Conservation (phyloP, 2,113 vertebrate species). For the Catharus fuscescens region DNA sequence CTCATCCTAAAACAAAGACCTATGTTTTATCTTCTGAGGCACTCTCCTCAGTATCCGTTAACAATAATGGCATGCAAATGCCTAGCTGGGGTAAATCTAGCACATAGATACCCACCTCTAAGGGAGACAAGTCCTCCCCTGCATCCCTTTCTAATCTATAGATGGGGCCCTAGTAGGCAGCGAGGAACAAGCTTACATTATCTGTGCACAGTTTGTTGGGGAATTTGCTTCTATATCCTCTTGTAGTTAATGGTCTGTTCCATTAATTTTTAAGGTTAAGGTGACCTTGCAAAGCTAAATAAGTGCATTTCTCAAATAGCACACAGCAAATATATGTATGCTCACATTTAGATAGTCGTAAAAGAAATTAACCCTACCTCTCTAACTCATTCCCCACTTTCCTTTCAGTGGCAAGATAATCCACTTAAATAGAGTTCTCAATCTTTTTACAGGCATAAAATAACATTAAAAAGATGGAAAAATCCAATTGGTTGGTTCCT, state of each 20-base stretch:
- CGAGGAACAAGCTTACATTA: background rate
- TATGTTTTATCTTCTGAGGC: slow-evolving; percentile 23
- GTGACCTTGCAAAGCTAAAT: slow-evolving; percentile 47
- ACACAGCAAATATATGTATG: background rate
- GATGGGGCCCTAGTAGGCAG: background rate
- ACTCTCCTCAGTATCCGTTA: slow-evolving; percentile 22
- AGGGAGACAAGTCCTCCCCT: background rate
- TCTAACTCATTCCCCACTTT: slow-evolving; percentile 53
- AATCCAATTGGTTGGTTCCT: background rate
- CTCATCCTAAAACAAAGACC: slow-evolving; percentile 45
- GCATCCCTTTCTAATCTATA: background rate
- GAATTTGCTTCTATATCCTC: slow-evolving; percentile 1
- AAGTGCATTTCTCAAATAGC: slow-evolving; percentile 43
- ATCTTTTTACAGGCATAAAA: slow-evolving; percentile 62
- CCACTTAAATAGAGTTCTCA: slow-evolving; percentile 60
- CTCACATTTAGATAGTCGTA: slow-evolving; percentile 4
- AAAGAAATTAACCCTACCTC: slow-evolving; percentile 52
- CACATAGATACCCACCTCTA: background rate
- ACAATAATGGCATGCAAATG: slow-evolving; percentile 2
- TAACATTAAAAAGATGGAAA: slow-evolving; percentile 42
- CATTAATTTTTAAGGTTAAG: slow-evolving; percentile 47
- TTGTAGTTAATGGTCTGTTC: slow-evolving; percentile 28
- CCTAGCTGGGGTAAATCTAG: background rate
- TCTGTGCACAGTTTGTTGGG: background rate
- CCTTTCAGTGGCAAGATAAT: slow-evolving; percentile 49